Evolutionary conservation across 2,888 invertebrate genomes (phyloP).

Genomic region (Gnatocerus cornutus): DNA sequence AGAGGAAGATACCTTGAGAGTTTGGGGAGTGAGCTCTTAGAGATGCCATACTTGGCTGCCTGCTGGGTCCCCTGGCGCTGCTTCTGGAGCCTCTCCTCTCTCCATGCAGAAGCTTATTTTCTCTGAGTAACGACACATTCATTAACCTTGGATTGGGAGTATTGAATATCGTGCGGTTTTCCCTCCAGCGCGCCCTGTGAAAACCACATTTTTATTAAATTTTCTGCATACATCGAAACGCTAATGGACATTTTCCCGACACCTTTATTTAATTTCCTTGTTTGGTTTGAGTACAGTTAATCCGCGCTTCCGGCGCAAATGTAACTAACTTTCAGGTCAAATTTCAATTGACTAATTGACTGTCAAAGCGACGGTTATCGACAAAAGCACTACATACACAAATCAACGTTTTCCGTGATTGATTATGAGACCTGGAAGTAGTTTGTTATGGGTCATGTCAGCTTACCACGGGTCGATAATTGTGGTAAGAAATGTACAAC

Average conservation of each 20-base stretch:
- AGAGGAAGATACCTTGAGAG: slow-evolving; percentile 75
- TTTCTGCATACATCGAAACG: background rate
- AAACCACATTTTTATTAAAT: background rate
- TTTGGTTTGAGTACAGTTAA: slow-evolving; percentile 6
- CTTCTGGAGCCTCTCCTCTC: slow-evolving; percentile 87
- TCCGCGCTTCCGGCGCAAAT: background rate
- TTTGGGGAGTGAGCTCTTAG: slow-evolving; percentile 86
- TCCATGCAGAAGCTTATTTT: slow-evolving; percentile 85
- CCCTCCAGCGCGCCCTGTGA: slow-evolving; percentile 89
- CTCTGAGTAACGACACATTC: slow-evolving; percentile 90
- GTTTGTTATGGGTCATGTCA: slow-evolving; percentile 12
- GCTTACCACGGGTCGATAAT: slow-evolving; percentile 13
- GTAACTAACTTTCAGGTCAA: slow-evolving; percentile 1
- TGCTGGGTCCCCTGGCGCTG: slow-evolving; percentile 85
- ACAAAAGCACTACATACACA: slow-evolving; percentile 4
- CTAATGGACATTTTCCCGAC: slow-evolving; percentile 23
- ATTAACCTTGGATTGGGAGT: slow-evolving; percentile 94
- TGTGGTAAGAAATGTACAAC: background rate
- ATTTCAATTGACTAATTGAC: slow-evolving; percentile 11
- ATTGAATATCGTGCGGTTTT: slow-evolving; percentile 94
- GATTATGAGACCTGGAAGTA: slow-evolving; percentile 10
- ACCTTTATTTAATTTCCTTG: slow-evolving; percentile 22
- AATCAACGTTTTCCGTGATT: slow-evolving; percentile 14
- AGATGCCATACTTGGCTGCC: slow-evolving; percentile 90
- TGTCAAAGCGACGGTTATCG: background rate